Conservation (phyloP, 2,888 invertebrate species). For the Ochlodes sylvanus region DNA sequence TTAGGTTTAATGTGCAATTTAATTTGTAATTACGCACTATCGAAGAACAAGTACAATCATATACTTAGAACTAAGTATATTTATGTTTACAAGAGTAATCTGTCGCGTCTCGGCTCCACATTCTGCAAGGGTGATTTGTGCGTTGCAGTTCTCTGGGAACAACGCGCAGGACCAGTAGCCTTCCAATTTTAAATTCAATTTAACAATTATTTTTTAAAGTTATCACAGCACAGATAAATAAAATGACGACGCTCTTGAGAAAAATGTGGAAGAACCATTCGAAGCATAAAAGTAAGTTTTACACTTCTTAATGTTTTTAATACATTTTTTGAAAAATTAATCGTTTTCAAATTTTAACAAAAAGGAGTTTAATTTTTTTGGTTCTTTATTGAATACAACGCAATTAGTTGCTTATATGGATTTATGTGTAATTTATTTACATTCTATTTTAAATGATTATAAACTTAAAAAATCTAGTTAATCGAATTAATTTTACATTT, state of each 20-base stretch:
- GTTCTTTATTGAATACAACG: no score
- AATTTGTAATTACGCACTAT: constrained; percentile 28
- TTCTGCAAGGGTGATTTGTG: constrained; percentile 56
- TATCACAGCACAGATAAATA: constrained; percentile 34
- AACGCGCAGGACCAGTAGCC: constrained; percentile 65
- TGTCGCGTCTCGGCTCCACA: constrained; percentile 50
- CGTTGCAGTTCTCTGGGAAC: constrained; percentile 56
- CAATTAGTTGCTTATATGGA: no score
- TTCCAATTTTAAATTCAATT: constrained; percentile 37
- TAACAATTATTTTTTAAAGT: constrained; percentile 14
- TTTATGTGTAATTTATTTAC: no score
- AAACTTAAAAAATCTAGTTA: no score
- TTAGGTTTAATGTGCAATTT: constrained; percentile 10
- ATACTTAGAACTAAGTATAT: constrained; percentile 10
- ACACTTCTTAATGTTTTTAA: constrained; percentile 40
- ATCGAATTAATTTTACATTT: no score
- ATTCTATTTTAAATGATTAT: no score
- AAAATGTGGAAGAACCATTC: constrained; percentile 88
- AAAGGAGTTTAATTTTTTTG: no score
- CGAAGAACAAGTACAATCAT: constrained; percentile 13
- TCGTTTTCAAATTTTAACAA: no score
- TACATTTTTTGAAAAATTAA: constrained; percentile 7
- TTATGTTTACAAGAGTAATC: constrained; percentile 34
- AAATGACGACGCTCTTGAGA: constrained; percentile 86
- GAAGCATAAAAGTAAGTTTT: constrained; percentile 88